A percentile compares a stretch with the other conserved stretches of the same genome.
Conservation (phyloP, 1,140 invertebrate genomes). For the Pseudomyrmex concolor region DNA sequence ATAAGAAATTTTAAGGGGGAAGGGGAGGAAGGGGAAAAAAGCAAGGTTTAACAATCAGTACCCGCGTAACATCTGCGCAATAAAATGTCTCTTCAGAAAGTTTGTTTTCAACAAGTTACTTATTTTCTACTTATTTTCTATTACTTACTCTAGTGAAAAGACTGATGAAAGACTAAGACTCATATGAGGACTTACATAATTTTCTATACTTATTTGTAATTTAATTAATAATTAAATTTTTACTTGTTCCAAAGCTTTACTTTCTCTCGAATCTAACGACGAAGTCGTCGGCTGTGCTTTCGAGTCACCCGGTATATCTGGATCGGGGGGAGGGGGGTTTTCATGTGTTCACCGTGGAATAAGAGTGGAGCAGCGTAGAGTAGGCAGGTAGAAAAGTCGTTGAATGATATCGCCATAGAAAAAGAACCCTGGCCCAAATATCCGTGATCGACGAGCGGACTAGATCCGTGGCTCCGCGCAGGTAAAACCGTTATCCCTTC, state of each 20-base stretch:
- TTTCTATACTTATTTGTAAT: neutral
- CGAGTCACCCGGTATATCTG: conserved; percentile 67
- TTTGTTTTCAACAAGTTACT: too few relatives aligned
- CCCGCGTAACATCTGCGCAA: neutral
- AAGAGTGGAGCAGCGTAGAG: conserved; percentile 37
- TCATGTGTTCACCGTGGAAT: conserved; percentile 53
- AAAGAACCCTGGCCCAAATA: conserved; percentile 74
- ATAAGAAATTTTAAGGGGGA: neutral
- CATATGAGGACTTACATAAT: too few relatives aligned
- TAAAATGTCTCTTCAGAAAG: too few relatives aligned
- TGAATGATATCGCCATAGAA: conserved; percentile 76
- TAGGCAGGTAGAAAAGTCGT: conserved; percentile 80
- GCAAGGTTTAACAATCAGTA: too few relatives aligned
- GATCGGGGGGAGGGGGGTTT: conserved; percentile 60
- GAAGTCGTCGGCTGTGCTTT: conserved; percentile 1
- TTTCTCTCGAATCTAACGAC: neutral
- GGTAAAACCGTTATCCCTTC: conserved; percentile 77
- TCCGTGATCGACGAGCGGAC: conserved; percentile 73
- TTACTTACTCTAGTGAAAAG: too few relatives aligned
- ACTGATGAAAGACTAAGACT: too few relatives aligned
- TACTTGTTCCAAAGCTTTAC: neutral
- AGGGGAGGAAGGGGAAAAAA: too few relatives aligned
- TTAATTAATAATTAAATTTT: too few relatives aligned
- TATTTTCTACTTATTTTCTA: too few relatives aligned
- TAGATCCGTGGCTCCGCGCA: conserved; percentile 67